Evolutionary conservation across 2,113 vertebrate genomes (phyloP).

Genomic region (Casuarius casuarius): DNA sequence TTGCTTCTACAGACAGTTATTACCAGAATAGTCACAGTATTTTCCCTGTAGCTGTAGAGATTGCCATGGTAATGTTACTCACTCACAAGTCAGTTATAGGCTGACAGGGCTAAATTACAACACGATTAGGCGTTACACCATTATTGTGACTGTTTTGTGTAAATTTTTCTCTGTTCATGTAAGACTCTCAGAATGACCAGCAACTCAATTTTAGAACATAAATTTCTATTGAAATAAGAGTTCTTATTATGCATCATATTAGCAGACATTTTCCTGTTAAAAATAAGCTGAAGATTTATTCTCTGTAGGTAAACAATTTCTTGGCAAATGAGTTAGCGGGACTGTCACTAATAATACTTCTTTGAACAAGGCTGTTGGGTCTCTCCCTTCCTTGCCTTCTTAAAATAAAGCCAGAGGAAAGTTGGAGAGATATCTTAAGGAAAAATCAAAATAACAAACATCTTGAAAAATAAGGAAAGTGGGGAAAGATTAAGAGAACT

Average conservation of each 20-base stretch:
- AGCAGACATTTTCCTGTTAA: not conserved
- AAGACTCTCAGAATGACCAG: not conserved
- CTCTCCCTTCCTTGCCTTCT: slow-evolving; percentile 7
- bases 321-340: slow-evolving; percentile 13
- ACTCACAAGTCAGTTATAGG: not conserved
- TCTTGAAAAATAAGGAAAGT: slow-evolving; percentile 36
- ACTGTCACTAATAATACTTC: slow-evolving; percentile 15
- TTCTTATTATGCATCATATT: not conserved
- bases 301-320: slow-evolving; percentile 7
- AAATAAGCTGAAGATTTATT: slow-evolving; percentile 25
- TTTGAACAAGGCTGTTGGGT: not conserved
- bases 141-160: not conserved
- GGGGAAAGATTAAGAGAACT: slow-evolving; percentile 25
- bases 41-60: not conserved
- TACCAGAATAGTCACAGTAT: not conserved
- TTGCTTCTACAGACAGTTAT: not conserved
- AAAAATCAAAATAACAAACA: slow-evolving; percentile 54
- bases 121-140: not conserved
- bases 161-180: not conserved
- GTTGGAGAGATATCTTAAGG: slow-evolving; percentile 48
- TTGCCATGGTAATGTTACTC: not conserved
- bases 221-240: not conserved
- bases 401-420: slow-evolving; percentile 39
- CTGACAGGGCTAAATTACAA: not conserved
- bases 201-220: not conserved